Evolutionary conservation across 2,888 invertebrate species (phyloP).

Genomic region (Julus scanicus): DNA sequence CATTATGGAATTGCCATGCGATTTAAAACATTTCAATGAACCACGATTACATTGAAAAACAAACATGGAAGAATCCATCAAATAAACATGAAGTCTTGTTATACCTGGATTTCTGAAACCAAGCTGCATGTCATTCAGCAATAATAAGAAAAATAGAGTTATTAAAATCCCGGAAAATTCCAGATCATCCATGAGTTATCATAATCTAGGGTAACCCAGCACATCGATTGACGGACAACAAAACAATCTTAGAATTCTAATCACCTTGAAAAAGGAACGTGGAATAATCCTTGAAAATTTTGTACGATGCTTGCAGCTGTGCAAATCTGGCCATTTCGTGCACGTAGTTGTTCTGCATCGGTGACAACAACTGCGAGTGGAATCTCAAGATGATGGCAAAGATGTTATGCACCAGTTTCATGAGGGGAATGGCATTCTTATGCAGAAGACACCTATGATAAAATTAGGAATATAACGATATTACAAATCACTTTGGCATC

Average conservation of each 20-base stretch:
- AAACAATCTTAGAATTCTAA: not conserved
- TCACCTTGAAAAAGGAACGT: slow-evolving; percentile 38
- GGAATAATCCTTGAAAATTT: not conserved
- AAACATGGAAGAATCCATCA: too few species aligned
- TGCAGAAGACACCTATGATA: slow-evolving; percentile 34
- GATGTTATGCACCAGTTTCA: not conserved
- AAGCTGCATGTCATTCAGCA: not conserved
- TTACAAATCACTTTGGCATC: not conserved
- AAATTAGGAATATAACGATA: not conserved
- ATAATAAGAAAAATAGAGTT: not conserved
- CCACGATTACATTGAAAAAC: not conserved
- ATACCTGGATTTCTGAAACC: slow-evolving; percentile 35
- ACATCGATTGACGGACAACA: too few species aligned
- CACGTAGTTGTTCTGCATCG: not conserved
- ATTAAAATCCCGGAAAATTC: not conserved
- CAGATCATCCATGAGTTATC: too few species aligned
- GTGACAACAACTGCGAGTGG: not conserved
- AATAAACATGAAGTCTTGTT: too few species aligned
- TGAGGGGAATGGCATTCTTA: slow-evolving; percentile 20
- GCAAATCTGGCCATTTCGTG: not conserved
- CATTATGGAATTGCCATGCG: not conserved
- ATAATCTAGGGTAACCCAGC: too few species aligned
- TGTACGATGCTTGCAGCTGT: slow-evolving; percentile 31
- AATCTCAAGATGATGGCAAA: slow-evolving; percentile 17
- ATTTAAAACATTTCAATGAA: not conserved